Conservation (phyloP, 2,888 invertebrate genomes). For the Tenthredo mesomela region DNA sequence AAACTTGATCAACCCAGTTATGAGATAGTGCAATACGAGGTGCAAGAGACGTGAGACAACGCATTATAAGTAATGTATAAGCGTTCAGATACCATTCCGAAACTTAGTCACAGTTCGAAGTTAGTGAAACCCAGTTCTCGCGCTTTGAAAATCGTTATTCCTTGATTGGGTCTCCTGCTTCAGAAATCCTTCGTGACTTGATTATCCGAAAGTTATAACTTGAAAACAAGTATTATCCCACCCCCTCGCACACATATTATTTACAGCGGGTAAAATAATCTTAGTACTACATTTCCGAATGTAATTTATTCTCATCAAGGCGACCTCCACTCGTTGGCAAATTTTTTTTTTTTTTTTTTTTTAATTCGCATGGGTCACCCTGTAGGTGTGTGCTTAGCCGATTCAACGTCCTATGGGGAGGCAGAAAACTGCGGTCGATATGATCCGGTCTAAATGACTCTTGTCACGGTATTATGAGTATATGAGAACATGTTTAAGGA, state of each 20-base stretch:
- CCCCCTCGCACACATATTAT: neutral
- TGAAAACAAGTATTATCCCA: neutral
- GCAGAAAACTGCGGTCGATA: slow-evolving; percentile 30
- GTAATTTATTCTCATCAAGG: neutral
- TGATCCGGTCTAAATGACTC: slow-evolving; percentile 46
- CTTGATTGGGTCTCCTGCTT: neutral
- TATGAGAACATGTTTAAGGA: slow-evolving; percentile 17
- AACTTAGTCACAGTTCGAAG: neutral
- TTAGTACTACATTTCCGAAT: neutral
- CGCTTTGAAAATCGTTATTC: neutral
- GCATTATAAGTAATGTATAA: neutral
- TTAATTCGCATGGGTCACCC: neutral
- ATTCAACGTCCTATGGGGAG: neutral
- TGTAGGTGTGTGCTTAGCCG: slow-evolving; percentile 9
- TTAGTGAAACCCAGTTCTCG: neutral
- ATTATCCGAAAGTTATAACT: neutral
- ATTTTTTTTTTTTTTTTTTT: neutral
- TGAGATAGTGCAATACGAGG: neutral
- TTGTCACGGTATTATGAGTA: slow-evolving; percentile 31
- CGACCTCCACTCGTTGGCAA: neutral
- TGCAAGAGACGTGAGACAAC: neutral
- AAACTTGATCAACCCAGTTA: slow-evolving; percentile 20
- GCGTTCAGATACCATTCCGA: neutral
- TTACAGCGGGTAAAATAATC: neutral
- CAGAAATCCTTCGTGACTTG: neutral